phyloP scores from a whole-genome alignment of 2,888 invertebrate species.

The Cloeon dipterum region DNA sequence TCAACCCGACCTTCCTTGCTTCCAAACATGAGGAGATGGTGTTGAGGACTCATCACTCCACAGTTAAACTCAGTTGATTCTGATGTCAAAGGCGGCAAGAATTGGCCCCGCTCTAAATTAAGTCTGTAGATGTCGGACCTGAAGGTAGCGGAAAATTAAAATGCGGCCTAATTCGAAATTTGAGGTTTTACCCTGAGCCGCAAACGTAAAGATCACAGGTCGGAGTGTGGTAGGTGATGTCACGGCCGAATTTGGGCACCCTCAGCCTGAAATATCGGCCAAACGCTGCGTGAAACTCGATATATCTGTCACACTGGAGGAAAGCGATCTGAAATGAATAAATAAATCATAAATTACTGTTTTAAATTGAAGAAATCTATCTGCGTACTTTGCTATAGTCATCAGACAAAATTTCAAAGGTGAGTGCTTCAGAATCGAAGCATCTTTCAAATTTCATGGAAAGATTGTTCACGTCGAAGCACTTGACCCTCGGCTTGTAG shows the following conservation, averaged over 20 bases:
- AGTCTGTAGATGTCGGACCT: slow-evolving; percentile 77
- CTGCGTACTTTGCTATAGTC: slow-evolving; percentile 75
- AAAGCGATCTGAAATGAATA: slow-evolving; percentile 50
- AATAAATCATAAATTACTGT: slow-evolving; percentile 5
- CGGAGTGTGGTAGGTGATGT: slow-evolving; percentile 72
- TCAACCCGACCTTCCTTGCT: slow-evolving; percentile 82
- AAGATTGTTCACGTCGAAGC: slow-evolving; percentile 87
- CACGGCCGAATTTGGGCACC: slow-evolving; percentile 88
- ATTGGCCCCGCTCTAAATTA: slow-evolving; percentile 88
- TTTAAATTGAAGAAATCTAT: not conserved
- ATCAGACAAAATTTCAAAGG: slow-evolving; percentile 77
- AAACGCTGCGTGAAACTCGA: slow-evolving; percentile 89
- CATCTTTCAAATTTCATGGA: slow-evolving; percentile 96
- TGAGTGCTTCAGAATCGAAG: slow-evolving; percentile 89
- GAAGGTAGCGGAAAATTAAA: slow-evolving; percentile 11
- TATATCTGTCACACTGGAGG: slow-evolving; percentile 68
- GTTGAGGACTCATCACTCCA: slow-evolving; percentile 66
- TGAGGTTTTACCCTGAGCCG: slow-evolving; percentile 43
- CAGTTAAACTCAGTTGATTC: slow-evolving; percentile 56
- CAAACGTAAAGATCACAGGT: slow-evolving; percentile 84
- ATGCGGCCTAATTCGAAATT: not conserved
- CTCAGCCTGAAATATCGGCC: slow-evolving; percentile 77
- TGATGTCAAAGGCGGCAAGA: slow-evolving; percentile 61
- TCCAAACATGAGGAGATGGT: slow-evolving; percentile 69
- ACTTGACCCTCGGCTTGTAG: slow-evolving; percentile 89